These are phyloP conservation scores for Lycodopsis pacificus DNA, from an alignment of 2,797 vertebrate genomes.

Conservation along the genomic window DNA sequence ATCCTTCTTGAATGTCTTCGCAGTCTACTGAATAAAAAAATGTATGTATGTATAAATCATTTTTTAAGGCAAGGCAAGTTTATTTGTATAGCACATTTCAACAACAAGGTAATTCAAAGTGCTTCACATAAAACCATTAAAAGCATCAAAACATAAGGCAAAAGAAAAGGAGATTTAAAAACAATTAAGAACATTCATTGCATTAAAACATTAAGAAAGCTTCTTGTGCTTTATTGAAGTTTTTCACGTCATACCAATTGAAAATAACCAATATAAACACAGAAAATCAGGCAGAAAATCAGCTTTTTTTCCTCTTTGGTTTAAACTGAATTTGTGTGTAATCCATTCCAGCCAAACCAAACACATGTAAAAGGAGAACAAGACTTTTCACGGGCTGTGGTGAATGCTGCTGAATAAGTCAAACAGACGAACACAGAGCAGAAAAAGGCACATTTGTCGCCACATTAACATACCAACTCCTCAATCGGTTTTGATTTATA, in stretches of 20 bases:
- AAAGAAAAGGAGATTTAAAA: no score
- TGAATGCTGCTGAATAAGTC: constrained; percentile 71
- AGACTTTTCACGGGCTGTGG: constrained; percentile 75
- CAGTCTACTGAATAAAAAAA: background rate
- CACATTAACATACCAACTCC: constrained; percentile 73
- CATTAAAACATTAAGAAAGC: no score
- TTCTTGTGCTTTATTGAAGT: background rate
- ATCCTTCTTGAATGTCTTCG: background rate
- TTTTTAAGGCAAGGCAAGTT: no score
- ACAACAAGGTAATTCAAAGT: no score
- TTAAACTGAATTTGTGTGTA: constrained; percentile 73
- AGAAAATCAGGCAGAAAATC: constrained; percentile 71
- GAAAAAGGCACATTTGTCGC: constrained; percentile 77
- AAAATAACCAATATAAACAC: constrained; percentile 13
- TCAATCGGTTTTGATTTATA: constrained; percentile 76
- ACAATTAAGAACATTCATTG: no score
- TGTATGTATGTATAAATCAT: background rate
- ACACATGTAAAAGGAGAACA: constrained; percentile 76
- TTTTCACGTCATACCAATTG: background rate
- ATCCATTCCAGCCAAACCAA: constrained; percentile 78
- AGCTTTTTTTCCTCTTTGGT: constrained; percentile 41
- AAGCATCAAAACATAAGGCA: no score
- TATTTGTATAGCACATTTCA: no score
- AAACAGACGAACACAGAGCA: constrained; percentile 73
- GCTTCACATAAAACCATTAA: no score